Evolutionary conservation across 2,888 invertebrate species (phyloP).

Genomic region (Drosophila neotestacea): DNA sequence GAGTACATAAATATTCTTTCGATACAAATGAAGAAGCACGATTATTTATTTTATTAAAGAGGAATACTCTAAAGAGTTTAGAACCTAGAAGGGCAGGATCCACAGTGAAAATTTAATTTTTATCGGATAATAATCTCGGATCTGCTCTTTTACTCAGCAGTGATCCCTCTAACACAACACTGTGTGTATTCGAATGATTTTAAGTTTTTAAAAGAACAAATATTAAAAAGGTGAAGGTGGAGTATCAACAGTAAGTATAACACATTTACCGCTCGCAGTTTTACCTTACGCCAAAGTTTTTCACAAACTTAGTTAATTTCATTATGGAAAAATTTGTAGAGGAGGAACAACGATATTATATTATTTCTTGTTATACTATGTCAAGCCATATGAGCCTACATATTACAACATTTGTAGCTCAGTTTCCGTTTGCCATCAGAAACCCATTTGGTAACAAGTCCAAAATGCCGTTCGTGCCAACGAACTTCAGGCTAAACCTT

Average conservation of each 20-base stretch:
- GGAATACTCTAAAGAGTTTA: no score
- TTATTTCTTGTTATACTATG: constrained; percentile 13
- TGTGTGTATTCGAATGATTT: no score
- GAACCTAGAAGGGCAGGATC: no score
- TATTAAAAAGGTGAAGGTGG: no score
- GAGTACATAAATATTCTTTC: background rate
- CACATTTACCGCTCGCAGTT: background rate
- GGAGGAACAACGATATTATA: background rate
- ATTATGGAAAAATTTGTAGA: constrained; percentile 3
- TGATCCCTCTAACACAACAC: no score
- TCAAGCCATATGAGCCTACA: constrained; percentile 43
- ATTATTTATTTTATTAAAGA: background rate
- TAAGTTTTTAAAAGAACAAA: no score
- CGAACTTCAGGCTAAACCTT: constrained; percentile 17
- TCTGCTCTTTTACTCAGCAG: no score
- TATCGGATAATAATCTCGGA: no score
- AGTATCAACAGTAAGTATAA: no score
- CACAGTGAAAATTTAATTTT: no score
- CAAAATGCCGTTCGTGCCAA: constrained; percentile 19
- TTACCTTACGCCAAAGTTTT: background rate
- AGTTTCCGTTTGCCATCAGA: constrained; percentile 75
- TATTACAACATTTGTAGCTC: constrained; percentile 63
- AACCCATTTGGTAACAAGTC: constrained; percentile 60
- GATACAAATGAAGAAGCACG: background rate
- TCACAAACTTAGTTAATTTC: background rate